A percentile compares a stretch with the other conserved stretches of the same genome.
phyloP scores from a whole-genome alignment of 2,888 invertebrate species.

The Ptycholaimellus sp. region DNA sequence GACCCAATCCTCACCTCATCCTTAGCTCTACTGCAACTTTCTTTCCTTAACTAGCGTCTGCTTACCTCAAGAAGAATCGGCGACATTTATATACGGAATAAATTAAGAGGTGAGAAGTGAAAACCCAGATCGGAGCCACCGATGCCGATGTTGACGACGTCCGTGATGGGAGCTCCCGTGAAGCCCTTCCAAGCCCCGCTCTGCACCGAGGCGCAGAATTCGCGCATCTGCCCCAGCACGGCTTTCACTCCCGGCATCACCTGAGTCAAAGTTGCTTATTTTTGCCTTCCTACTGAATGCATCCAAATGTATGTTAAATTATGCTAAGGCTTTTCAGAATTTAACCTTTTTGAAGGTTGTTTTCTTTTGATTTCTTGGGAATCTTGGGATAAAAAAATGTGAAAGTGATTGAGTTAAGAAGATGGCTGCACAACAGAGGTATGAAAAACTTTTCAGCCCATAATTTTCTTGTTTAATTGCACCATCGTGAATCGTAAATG shows the following conservation, averaged over 20 bases:
- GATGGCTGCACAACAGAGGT: too few species aligned
- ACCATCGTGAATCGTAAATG: too few species aligned
- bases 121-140: constrained; percentile 79
- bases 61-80: not conserved
- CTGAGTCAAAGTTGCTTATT: constrained; percentile 19
- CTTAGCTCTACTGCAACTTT: not conserved
- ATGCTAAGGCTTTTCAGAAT: too few species aligned
- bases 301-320: too few species aligned
- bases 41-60: not conserved
- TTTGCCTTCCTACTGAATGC: too few species aligned
- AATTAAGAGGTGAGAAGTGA: constrained; percentile 7
- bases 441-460: too few species aligned
- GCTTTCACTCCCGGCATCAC: constrained; percentile 64
- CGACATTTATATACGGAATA: constrained; percentile 2
- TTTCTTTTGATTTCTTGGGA: too few species aligned
- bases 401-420: too few species aligned
- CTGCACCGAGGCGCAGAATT: constrained; percentile 46
- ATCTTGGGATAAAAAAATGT: too few species aligned
- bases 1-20: not conserved
- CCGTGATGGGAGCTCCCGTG: constrained; percentile 76
- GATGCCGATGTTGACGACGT: constrained; percentile 95
- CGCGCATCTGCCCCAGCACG: constrained; percentile 77
- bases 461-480: too few species aligned
- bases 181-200: constrained; percentile 43
- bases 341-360: too few species aligned